These are phyloP conservation scores for Hecatera dysodea DNA, from an alignment of 2,888 invertebrate species.

Conservation along the genomic window DNA sequence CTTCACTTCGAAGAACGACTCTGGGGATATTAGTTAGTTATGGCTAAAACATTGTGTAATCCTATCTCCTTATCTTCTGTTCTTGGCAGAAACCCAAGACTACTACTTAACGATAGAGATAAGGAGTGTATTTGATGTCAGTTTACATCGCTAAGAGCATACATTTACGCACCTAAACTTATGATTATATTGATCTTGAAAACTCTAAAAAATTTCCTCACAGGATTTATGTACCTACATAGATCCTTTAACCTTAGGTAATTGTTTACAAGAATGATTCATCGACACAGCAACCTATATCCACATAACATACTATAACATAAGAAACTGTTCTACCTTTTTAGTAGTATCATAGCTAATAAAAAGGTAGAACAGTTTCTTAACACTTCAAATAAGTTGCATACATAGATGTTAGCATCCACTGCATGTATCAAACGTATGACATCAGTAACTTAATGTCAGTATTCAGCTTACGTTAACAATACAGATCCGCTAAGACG, in stretches of 20 bases:
- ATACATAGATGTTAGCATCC: constrained; percentile 22
- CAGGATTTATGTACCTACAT: too few species aligned
- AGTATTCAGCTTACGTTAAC: constrained; percentile 61
- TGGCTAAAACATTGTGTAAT: constrained; percentile 9
- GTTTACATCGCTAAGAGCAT: background rate
- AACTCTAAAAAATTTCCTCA: background rate
- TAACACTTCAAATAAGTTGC: constrained; percentile 1
- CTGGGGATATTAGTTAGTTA: background rate
- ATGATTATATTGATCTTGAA: background rate
- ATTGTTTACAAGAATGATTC: background rate
- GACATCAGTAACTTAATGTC: constrained; percentile 56
- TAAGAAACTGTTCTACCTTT: too few species aligned
- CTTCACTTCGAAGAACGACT: background rate
- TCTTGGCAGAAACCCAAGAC: constrained; percentile 33
- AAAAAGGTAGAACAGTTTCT: too few species aligned
- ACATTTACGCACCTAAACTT: background rate
- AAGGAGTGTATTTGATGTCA: background rate
- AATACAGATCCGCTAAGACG: constrained; percentile 82
- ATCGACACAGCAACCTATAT: too few species aligned
- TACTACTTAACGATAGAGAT: background rate
- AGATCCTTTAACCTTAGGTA: background rate
- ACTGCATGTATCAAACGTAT: constrained; percentile 51
- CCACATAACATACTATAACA: too few species aligned
- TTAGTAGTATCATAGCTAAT: too few species aligned
- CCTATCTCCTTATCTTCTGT: background rate